Percentiles rank a stretch among this genome's conserved stretches.
Evolutionary conservation across 1,140 invertebrate genomes (phyloP).

Genomic region (Chironomus striatipennis): DNA sequence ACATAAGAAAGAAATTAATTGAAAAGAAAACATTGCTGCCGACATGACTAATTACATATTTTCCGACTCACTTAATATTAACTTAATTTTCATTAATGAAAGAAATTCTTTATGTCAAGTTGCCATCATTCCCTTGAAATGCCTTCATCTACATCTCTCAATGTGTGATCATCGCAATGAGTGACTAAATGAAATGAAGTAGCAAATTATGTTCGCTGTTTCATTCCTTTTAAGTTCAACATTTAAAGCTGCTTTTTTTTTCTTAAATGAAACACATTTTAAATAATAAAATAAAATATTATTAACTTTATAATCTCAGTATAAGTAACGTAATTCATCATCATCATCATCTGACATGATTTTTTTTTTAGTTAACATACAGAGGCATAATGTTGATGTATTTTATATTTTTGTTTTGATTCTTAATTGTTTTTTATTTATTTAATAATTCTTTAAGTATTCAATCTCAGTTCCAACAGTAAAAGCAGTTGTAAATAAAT

Average conservation of each 20-base stretch:
- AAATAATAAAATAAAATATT: too few relatives aligned
- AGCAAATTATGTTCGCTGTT: conserved; percentile 11
- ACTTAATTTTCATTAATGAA: not conserved
- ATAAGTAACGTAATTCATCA: not conserved
- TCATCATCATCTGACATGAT: not conserved
- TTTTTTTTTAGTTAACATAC: not conserved
- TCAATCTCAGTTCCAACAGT: not conserved
- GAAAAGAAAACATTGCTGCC: not conserved
- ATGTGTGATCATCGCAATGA: not conserved
- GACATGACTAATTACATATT: conserved; percentile 22
- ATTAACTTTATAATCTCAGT: not conserved
- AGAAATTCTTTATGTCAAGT: conserved; percentile 8
- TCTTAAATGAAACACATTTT: conserved; percentile 14
- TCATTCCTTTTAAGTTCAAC: not conserved
- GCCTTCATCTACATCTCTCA: not conserved
- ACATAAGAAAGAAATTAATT: conserved; percentile 16
- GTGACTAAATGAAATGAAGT: conserved; percentile 18
- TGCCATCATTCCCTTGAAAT: not conserved
- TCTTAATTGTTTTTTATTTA: conserved; percentile 23
- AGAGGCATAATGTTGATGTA: not conserved
- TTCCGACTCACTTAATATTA: conserved; percentile 15
- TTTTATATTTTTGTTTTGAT: conserved; percentile 10
- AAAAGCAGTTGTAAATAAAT: too few relatives aligned
- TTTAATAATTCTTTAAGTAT: conserved; percentile 18
- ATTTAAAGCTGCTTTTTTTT: not conserved